Base-by-base conservation (phyloP, 2,797 vertebrate species). In the Hipposideros larvatus region DNA sequence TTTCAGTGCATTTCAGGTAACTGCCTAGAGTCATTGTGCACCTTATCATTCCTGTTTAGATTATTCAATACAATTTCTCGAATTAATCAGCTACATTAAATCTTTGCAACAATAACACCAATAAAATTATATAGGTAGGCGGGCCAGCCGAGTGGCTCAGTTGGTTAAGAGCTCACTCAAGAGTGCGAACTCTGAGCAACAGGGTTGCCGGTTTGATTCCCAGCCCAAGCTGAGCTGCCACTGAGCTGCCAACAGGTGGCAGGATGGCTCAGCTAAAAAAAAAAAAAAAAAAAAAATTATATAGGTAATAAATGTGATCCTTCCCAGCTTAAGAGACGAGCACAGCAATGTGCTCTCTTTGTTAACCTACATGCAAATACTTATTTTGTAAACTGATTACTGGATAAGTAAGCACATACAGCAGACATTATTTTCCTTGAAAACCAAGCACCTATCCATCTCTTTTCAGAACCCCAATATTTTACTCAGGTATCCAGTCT, bases 301-400 rank as follows among this genome's bases (percentile, higher is more conserved):
- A 46, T 71, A 77, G 92, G 26, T 1, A 88, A 74, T 22, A 96
- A 75, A 22, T 63, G 73, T 95, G 83, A 88, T 97, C 80, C 70
- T 77, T 65, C 74, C 18, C n/a, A 96, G 66, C 5, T 86, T 90
- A 71, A 82, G 57, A 53, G 46, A 83, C 70, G 34, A 94, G 70
- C 13, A 8, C 79, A 95, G 88, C 31, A 95, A 94, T 98, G 71
- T 19, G 48, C 53, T 51, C 31, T 31, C 41, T 96, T 94, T 95
- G 21, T 88, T 92, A 79, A 78, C 18, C 31, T 87, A 43, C 46
- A 48, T 80, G 24, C 9, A 80, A 71, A 31, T 34, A 59, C 11
- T 48, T 82, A 16, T 41, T 74, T 85, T 71, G 48, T 26, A 53
- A 28, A 55, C 63, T 53, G 37, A 41, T 79, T 82, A 34, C 70